Evolutionary conservation across 2,888 invertebrate genomes (phyloP).

Genomic region (Leptothorax acervorum): DNA sequence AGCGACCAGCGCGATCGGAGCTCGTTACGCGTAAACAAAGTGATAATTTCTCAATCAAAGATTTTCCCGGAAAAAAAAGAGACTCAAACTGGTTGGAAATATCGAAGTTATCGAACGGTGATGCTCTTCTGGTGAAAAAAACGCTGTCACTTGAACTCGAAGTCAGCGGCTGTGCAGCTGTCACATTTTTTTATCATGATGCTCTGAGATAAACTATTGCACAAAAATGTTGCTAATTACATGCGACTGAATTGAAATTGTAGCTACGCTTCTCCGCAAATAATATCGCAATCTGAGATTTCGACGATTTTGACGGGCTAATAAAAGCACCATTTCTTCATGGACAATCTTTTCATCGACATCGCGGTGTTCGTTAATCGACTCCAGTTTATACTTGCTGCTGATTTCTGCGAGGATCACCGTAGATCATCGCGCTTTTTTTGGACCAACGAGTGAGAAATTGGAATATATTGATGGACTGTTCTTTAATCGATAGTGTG

Average conservation of each 20-base stretch:
- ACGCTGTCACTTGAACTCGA: slow-evolving; percentile 19
- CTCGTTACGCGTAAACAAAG: background rate
- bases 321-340: background rate
- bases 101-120: background rate
- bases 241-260: background rate
- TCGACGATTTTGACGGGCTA: background rate
- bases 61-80: background rate
- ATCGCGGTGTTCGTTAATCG: background rate
- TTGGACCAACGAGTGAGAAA: slow-evolving; percentile 15
- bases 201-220: background rate
- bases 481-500: slow-evolving; percentile 33
- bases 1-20: background rate
- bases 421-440: background rate
- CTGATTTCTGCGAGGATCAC: slow-evolving; percentile 14
- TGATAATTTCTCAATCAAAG: slow-evolving; percentile 5
- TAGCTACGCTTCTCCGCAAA: background rate
- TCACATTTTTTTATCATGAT: background rate
- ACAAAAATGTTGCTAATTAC: background rate
- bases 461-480: slow-evolving; percentile 13
- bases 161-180: slow-evolving; percentile 7
- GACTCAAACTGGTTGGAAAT: background rate
- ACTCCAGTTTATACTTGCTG: background rate
- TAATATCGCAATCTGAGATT: background rate
- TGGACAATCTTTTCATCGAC: background rate
- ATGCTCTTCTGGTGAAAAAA: slow-evolving; percentile 8